Evolutionary conservation across 1,140 invertebrate genomes (phyloP), one percentile per base, ranked within the genome.

Genomic region (Formica exsecta): DNA sequence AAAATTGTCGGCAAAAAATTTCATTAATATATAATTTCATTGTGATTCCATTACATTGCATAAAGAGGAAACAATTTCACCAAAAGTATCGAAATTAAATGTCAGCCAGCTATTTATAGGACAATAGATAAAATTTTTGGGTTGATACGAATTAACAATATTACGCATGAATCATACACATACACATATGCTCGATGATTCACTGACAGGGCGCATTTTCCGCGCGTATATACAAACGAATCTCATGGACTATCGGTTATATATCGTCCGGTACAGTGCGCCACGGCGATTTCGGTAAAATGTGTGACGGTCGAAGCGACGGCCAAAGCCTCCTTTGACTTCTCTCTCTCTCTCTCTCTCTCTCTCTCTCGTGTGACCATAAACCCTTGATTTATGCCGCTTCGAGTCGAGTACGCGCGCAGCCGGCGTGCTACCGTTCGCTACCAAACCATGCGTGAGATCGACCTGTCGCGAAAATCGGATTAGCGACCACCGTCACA

Each of bases 331-430:
- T 92, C 93, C 90, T 93, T 93, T 93, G 92, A 94, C 91, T 93
- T 93, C 91, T 87, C 32, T 32, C 41, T 41, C 41, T 41, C 9
- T 41, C 41, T 41, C 41, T 41, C 44, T 48, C 44, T 48, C 44
- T 48, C 16, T 51, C 48, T 51, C 48, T 51, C 48, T 51, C 48
- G 3, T 73, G 90, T 93, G 92, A 93, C 92, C 93, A 93, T 94
- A 94, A 94, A 94, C 92, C 89, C 66, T 89, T 94, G 93, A 94
- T 94, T 94, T 94, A 94, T 87, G 89, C 81, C 57, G 84, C 73
- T 91, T 91, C 89, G 89, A 88, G 85, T 81, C 88, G 81, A 76
- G 59, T 73, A 79, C 68, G 61, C 65, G 44, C 76, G 57, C 87
- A 80, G 68, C 74, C 48, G 85, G 70, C 57, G 44, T 61, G 70